Percentiles rank a stretch among this genome's conserved stretches.
phyloP scores from a whole-genome alignment of 2,888 invertebrate genomes.

The Lymantria monacha region DNA sequence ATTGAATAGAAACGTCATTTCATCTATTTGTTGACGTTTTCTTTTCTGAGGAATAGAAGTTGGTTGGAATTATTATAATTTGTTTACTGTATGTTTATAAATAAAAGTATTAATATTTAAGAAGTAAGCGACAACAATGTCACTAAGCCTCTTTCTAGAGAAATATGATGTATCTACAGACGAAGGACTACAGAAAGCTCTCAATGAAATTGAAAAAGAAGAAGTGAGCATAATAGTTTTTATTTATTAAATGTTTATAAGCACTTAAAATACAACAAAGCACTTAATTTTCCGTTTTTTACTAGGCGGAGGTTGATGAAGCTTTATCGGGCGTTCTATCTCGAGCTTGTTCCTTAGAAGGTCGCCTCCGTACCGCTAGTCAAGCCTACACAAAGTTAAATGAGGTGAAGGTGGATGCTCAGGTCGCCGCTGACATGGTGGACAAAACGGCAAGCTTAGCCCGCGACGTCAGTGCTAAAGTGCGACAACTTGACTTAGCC shows the following conservation, averaged over 20 bases:
- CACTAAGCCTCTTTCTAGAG: constrained; percentile 63
- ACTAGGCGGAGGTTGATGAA: constrained; percentile 86
- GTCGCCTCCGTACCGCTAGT: constrained; percentile 90
- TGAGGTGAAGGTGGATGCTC: constrained; percentile 89
- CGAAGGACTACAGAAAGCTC: constrained; percentile 81
- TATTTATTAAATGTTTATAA: neutral
- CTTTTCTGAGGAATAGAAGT: too few species aligned
- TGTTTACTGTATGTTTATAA: too few species aligned
- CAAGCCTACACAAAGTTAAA: constrained; percentile 91
- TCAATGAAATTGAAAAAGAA: constrained; percentile 81
- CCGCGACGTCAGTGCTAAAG: constrained; percentile 97
- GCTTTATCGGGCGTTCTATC: constrained; percentile 87
- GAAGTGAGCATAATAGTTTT: constrained; percentile 60
- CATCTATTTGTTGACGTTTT: too few species aligned
- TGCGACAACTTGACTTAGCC: constrained; percentile 94
- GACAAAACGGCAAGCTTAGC: constrained; percentile 93
- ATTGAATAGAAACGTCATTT: too few species aligned
- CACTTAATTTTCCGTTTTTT: constrained; percentile 15
- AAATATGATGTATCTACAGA: constrained; percentile 79
- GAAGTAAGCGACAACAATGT: constrained; percentile 36
- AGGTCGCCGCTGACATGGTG: constrained; percentile 92
- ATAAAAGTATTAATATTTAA: constrained; percentile 7
- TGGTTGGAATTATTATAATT: too few species aligned
- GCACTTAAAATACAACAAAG: too few species aligned
- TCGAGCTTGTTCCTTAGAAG: constrained; percentile 89